phyloP scores from a whole-genome alignment of 2,113 vertebrate genomes.

The Syngnathus typhle region DNA sequence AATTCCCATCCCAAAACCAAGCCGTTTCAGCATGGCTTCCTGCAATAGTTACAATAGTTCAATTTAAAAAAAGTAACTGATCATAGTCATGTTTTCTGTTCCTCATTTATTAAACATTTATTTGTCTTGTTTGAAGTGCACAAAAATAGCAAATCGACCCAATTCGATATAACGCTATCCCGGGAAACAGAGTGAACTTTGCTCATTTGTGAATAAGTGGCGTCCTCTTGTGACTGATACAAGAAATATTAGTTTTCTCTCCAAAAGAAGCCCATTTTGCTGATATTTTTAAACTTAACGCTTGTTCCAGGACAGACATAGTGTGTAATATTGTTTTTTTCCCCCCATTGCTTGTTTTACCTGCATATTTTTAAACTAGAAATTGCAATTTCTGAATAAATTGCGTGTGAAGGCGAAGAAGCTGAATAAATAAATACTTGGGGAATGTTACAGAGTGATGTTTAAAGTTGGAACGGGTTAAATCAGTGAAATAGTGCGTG shows the following conservation, averaged over 20 bases:
- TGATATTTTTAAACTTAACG: no score
- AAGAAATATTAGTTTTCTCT: not conserved
- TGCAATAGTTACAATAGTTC: not conserved
- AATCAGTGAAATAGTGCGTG: no score
- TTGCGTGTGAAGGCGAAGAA: no score
- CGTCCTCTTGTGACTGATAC: constrained; percentile 32
- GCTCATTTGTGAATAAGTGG: not conserved
- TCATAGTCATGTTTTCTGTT: not conserved
- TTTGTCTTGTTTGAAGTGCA: not conserved
- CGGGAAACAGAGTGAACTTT: not conserved
- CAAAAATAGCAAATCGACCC: not conserved
- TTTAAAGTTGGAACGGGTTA: no score
- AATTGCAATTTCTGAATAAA: no score
- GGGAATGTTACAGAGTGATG: no score
- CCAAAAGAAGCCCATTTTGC: not conserved
- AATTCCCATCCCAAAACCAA: not conserved
- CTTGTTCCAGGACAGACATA: no score
- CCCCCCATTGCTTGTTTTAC: not conserved
- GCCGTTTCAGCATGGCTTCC: not conserved
- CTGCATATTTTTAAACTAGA: not conserved
- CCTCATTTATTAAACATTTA: not conserved
- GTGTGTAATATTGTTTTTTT: not conserved
- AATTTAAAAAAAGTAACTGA: not conserved
- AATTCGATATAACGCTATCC: not conserved
- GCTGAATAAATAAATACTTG: no score